Base-by-base conservation (phyloP, 2,888 invertebrate genomes). In the Mythimna ferrago region DNA sequence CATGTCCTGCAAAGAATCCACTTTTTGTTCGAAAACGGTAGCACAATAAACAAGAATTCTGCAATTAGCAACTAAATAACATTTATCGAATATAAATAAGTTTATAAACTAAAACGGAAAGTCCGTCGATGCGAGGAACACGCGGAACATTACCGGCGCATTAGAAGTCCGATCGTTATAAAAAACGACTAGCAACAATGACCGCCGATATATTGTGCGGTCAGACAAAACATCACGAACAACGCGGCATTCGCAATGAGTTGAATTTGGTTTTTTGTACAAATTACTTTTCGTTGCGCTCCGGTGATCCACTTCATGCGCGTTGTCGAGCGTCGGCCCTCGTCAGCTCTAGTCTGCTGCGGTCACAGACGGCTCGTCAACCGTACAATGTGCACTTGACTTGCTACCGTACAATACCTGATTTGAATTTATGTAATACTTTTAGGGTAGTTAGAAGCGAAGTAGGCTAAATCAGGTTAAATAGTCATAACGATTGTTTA, bases 261-360 rank as follows among this genome's bases (percentile, higher is more conserved):
- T 87, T 95, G 94, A 94, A 95, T 95, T 96, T 92, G 87, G 94
- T 95, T 96, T 96, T 96, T 96, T 95, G 93, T 94, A 93, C 94
- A 96, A 95, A 95, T 96, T 95, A 95, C 94, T 94, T 95, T 95
- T 95, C 94, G 96, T 96, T 92, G 93, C 96, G 96, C 94, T 96
- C 93, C 94, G 95, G 89, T 95, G 94, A 93, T 91, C 93, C 91
- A 94, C 95, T 94, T 93, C 94, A 93, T 91, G 92, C 92, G 91
- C 91, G 90, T 87, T 83, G 88, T 82, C 75, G 84, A 82, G 89
- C 89, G 90, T 87, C 90, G 92, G 90, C 89, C 90, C 90, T 90
- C 92, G 90, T 86, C 86, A 85, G 83, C 86, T 88, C 88, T 87
- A 89, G 85, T 84, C 86, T 88, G 81, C 86, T 88, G 86, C 89